Conservation (phyloP, 2,797 vertebrate genomes). For the Champsocephalus gunnari region DNA sequence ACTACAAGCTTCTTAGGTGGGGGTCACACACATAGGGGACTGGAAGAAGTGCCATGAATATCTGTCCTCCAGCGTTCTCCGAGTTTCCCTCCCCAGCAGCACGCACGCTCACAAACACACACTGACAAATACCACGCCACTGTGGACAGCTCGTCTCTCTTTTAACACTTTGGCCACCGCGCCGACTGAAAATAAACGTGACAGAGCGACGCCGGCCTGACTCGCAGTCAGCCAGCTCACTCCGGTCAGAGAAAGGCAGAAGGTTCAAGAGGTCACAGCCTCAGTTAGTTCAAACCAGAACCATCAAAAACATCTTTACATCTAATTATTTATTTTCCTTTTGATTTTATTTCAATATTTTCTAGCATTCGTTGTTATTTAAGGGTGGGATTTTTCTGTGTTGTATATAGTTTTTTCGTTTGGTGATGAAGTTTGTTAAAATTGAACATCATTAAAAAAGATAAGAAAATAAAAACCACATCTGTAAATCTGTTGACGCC, state of each 20-base stretch:
- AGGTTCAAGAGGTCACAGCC: constrained; percentile 70
- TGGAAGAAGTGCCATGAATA: constrained; percentile 77
- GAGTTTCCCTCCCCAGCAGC: constrained; percentile 65
- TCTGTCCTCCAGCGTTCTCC: constrained; percentile 63
- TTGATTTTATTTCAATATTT: too few species aligned
- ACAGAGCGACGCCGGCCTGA: constrained; percentile 82
- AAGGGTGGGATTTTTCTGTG: too few species aligned
- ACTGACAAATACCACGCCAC: constrained; percentile 67
- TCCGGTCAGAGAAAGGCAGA: constrained; percentile 45
- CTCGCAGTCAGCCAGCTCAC: constrained; percentile 66
- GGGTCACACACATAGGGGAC: constrained; percentile 54
- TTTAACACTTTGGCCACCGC: constrained; percentile 79
- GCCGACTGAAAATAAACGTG: constrained; percentile 86
- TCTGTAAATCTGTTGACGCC: constrained; percentile 58
- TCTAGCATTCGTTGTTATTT: too few species aligned
- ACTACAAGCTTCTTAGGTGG: constrained; percentile 50
- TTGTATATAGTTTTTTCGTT: too few species aligned
- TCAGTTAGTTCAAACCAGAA: constrained; percentile 50
- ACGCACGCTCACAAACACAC: constrained; percentile 58
- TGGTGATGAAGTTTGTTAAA: too few species aligned
- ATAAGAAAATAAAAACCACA: constrained; percentile 33
- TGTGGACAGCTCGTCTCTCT: constrained; percentile 76
- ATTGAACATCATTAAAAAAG: too few species aligned
- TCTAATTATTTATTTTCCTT: constrained; percentile 27
- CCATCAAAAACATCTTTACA: constrained; percentile 67